Evolutionary conservation across 2,113 vertebrate species (phyloP).

Genomic region (Sterna hirundo): DNA sequence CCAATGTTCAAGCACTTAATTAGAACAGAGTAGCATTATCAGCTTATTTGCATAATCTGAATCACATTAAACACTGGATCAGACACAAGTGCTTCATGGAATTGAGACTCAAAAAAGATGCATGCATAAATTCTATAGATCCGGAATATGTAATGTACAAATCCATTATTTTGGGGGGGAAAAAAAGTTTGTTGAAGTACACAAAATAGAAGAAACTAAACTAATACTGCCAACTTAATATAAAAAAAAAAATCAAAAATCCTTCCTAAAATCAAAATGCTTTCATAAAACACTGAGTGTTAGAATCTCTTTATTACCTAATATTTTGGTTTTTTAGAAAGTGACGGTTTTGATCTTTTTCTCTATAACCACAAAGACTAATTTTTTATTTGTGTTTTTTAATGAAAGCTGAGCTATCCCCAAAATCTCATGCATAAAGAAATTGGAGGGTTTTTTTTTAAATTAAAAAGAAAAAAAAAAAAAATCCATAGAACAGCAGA

Average conservation of each 20-base stretch:
- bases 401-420: neutral
- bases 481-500: neutral
- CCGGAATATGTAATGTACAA: neutral
- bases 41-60: neutral
- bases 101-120: neutral
- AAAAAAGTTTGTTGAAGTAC: neutral
- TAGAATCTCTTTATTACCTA: neutral
- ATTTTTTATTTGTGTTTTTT: neutral
- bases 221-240: neutral
- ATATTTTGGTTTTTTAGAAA: neutral
- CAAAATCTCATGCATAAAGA: neutral
- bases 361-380: neutral
- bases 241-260: neutral
- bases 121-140: neutral
- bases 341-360: neutral
- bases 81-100: neutral
- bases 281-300: neutral
- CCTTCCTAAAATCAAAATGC: neutral
- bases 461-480: neutral
- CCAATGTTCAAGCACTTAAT: neutral
- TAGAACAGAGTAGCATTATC: neutral
- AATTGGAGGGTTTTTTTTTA: neutral
- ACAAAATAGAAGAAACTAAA: neutral
- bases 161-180: rapidly evolving
- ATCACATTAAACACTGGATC: neutral